Percentiles rank a stretch among this genome's conserved stretches.
Conservation (phyloP, 2,888 invertebrate species). For the Siphonodentalium dalli region DNA sequence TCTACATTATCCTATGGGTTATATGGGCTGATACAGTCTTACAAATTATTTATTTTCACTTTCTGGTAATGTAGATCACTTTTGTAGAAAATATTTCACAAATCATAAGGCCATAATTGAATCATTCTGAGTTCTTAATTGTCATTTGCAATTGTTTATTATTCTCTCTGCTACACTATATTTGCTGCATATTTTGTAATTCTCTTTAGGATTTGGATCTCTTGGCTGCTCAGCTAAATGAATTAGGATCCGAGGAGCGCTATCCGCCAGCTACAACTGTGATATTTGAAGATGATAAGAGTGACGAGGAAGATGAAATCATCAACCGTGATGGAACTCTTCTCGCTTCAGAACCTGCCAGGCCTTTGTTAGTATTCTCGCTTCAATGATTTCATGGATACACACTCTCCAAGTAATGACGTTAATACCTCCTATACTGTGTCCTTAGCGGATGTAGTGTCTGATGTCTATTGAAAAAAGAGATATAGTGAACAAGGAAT, state of each 20-base stretch:
- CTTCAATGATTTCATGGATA: too few species aligned
- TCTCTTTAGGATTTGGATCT: conserved; percentile 87
- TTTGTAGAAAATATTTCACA: too few species aligned
- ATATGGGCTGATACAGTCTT: too few species aligned
- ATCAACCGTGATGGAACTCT: conserved; percentile 81
- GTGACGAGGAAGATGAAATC: conserved; percentile 46
- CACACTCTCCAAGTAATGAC: too few species aligned
- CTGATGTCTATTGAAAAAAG: too few species aligned
- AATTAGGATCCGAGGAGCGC: conserved; percentile 76
- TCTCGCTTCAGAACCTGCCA: conserved; percentile 93
- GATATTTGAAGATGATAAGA: conserved; percentile 42
- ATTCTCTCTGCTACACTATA: not conserved
- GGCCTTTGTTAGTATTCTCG: conserved; percentile 77
- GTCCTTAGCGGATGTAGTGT: too few species aligned
- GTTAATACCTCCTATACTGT: too few species aligned
- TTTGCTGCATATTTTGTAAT: not conserved
- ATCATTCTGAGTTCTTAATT: not conserved
- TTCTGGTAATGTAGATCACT: too few species aligned
- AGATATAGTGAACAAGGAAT: too few species aligned
- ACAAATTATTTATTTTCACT: too few species aligned
- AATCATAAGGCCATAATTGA: too few species aligned
- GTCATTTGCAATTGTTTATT: not conserved
- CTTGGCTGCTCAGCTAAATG: conserved; percentile 93
- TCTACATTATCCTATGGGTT: too few species aligned
- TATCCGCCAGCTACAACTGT: conserved; percentile 41